Percentiles rank a stretch among this genome's conserved stretches.
Conservation (phyloP, 2,797 vertebrate genomes). For the Triplophysa yarkandensis region DNA sequence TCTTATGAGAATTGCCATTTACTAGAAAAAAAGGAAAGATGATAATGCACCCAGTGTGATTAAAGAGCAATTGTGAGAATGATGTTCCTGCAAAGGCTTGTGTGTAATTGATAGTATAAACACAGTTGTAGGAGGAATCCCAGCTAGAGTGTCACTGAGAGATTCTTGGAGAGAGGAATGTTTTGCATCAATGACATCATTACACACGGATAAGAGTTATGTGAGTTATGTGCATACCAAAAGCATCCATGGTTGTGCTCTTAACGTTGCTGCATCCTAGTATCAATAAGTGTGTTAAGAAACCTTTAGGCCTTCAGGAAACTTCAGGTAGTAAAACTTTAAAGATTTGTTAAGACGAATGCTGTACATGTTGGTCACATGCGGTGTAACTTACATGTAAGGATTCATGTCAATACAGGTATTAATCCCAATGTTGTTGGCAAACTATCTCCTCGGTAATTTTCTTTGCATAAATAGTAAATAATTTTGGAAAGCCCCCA, state of each 20-base stretch:
- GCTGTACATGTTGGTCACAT: not conserved
- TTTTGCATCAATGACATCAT: conserved; percentile 48
- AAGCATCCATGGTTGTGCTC: conserved; percentile 24
- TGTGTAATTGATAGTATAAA: conserved; percentile 13
- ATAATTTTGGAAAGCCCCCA: not conserved
- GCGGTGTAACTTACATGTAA: not conserved
- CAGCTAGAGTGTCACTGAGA: conserved; percentile 26
- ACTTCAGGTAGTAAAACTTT: not conserved
- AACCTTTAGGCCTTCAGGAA: not conserved
- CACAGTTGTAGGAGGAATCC: conserved; percentile 10
- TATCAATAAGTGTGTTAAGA: not conserved
- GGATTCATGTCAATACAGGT: not conserved
- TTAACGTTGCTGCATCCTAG: not conserved
- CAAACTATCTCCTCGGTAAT: not conserved
- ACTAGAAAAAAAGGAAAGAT: no score
- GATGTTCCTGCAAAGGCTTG: conserved; percentile 11
- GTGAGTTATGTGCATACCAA: conserved; percentile 31
- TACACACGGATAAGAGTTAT: conserved; percentile 31
- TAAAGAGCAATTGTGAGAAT: not conserved
- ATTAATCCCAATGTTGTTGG: not conserved
- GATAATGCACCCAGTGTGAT: no score
- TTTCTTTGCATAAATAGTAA: conserved; percentile 5
- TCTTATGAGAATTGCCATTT: not conserved
- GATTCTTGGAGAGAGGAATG: conserved; percentile 25
- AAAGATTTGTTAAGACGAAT: not conserved